phyloP scores from a whole-genome alignment of 2,113 vertebrate genomes.

The Poeciliopsis retropinna region DNA sequence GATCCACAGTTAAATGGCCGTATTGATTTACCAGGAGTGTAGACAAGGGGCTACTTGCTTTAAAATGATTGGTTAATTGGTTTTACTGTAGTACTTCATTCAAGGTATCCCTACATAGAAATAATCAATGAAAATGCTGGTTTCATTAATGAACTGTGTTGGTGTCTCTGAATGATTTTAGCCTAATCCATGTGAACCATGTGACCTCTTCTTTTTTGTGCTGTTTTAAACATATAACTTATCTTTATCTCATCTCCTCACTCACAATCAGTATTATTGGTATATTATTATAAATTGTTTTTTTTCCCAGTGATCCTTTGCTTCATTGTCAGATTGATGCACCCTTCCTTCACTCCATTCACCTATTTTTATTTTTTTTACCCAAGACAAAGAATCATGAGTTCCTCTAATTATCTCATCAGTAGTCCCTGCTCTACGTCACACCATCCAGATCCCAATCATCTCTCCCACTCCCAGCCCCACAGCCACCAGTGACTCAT shows the following conservation, averaged over 20 bases:
- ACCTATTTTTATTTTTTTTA: background rate
- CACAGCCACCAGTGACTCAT: background rate
- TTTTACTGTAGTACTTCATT: background rate
- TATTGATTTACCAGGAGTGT: background rate
- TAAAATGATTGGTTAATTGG: background rate
- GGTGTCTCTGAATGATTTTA: background rate
- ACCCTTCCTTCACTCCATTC: conserved; percentile 6
- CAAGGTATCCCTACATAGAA: background rate
- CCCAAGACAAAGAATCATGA: conserved; percentile 8
- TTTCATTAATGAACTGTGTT: conserved; percentile 1
- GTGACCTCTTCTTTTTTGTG: background rate
- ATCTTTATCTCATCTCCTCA: background rate
- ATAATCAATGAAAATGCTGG: conserved; percentile 7
- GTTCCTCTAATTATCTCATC: conserved; percentile 18
- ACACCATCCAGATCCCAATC: conserved; percentile 14
- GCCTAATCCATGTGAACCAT: background rate
- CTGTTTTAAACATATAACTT: background rate
- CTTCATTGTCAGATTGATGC: conserved; percentile 5
- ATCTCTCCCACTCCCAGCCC: background rate
- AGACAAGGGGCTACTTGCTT: background rate
- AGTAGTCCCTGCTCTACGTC: conserved; percentile 11
- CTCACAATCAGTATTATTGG: background rate
- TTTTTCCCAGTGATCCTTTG: background rate
- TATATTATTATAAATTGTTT: background rate
- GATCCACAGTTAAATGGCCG: background rate